A percentile compares a stretch with the other conserved stretches of the same genome.
These are phyloP conservation scores for Cheilosia pagana DNA, from an alignment of 2,888 invertebrate genomes.

Conservation along the genomic window DNA sequence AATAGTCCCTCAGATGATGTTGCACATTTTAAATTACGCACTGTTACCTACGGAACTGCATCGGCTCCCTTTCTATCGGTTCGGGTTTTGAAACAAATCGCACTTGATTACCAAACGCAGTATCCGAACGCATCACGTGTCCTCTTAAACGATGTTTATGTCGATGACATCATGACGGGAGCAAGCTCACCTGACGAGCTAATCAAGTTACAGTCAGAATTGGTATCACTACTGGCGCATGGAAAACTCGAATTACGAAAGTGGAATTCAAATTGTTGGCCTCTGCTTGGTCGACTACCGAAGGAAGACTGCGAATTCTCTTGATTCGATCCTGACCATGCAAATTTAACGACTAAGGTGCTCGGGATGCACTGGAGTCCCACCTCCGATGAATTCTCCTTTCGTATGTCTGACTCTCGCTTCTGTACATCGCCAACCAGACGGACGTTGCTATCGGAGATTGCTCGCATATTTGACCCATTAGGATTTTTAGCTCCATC, in stretches of 20 bases:
- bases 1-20: constrained; percentile 23
- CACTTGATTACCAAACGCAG: constrained; percentile 39
- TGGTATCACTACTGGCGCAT: constrained; percentile 17
- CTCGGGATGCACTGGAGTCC: neutral
- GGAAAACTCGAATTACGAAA: constrained; percentile 44
- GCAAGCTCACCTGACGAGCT: constrained; percentile 13
- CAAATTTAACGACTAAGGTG: too few species aligned
- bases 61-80: constrained; percentile 61
- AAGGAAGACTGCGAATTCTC: too few species aligned
- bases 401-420: neutral
- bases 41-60: constrained; percentile 70
- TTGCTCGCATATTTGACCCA: constrained; percentile 32
- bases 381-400: constrained; percentile 16
- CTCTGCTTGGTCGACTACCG: too few species aligned
- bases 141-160: neutral
- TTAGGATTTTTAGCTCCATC: constrained; percentile 21
- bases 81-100: constrained; percentile 53
- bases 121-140: neutral
- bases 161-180: constrained; percentile 28
- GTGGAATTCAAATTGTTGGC: constrained; percentile 12
- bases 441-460: constrained; percentile 4
- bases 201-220: constrained; percentile 13
- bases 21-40: constrained; percentile 55
- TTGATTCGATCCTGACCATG: too few species aligned
- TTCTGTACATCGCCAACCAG: neutral